phyloP scores from a whole-genome alignment of 2,113 vertebrate species.

The Varanus komodoensis region DNA sequence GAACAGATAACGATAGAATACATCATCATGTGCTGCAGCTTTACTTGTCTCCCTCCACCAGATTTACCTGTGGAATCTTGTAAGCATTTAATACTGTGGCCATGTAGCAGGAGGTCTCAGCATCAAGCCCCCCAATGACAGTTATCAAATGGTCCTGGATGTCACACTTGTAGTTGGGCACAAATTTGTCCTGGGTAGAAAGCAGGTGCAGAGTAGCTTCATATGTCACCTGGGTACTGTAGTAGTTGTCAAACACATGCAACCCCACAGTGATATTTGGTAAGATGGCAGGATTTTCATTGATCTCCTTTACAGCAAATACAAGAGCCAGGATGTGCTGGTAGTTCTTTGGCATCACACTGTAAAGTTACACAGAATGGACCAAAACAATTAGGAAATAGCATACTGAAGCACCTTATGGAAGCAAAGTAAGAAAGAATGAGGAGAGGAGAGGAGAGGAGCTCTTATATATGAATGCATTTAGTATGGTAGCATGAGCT shows the following conservation, averaged over 20 bases:
- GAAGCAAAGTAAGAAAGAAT: no score
- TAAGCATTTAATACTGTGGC: background rate
- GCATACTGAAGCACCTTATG: no score
- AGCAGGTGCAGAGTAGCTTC: background rate
- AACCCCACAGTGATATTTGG: conserved; percentile 5
- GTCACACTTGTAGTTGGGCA: background rate
- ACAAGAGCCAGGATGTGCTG: no score
- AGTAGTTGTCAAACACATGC: conserved; percentile 7
- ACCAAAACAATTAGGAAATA: background rate
- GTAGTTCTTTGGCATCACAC: conserved; percentile 23
- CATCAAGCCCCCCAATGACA: background rate
- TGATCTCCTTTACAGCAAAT: background rate
- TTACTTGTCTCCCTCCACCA: background rate
- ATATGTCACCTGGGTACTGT: background rate
- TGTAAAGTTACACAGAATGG: background rate
- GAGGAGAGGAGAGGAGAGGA: no score
- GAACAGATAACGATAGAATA: no score
- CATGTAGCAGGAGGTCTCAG: conserved; percentile 4
- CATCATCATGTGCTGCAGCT: no score
- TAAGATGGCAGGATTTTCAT: background rate
- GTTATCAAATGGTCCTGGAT: background rate
- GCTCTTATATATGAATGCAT: no score
- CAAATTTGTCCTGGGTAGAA: conserved; percentile 4
- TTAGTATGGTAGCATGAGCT: no score
- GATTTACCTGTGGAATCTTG: conserved; percentile 13